Evolutionary conservation across 2,797 vertebrate genomes (phyloP).

Genomic region (Anabacerthia variegaticeps): DNA sequence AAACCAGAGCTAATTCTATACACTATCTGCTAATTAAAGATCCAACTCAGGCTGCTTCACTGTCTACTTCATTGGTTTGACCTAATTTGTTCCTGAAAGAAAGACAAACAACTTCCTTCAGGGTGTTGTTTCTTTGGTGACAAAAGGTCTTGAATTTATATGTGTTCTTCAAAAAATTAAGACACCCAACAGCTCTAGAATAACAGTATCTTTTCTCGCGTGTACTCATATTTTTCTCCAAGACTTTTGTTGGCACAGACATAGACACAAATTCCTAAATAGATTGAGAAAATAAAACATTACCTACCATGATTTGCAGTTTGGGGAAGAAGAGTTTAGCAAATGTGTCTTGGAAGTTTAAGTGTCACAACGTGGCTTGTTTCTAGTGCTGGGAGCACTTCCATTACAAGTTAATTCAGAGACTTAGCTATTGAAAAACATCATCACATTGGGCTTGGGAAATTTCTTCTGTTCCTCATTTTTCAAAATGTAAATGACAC

Average conservation of each 20-base stretch:
- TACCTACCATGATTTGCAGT: accelerated
- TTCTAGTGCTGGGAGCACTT: background rate
- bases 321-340: background rate
- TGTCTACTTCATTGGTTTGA: constrained; percentile 12
- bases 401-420: background rate
- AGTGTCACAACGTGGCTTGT: background rate
- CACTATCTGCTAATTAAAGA: constrained; percentile 20
- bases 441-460: background rate
- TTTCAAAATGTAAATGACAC: background rate
- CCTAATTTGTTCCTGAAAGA: constrained; percentile 39
- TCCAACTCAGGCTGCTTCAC: constrained; percentile 16
- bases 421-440: background rate
- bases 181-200: background rate
- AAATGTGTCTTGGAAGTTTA: background rate
- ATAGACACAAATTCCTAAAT: background rate
- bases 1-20: constrained; percentile 35
- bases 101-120: constrained; percentile 1
- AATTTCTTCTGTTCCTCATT: background rate
- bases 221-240: background rate
- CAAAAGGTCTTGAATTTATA: background rate
- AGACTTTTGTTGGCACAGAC: background rate
- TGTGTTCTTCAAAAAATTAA: background rate
- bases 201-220: accelerated
- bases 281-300: background rate
- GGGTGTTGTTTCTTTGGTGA: background rate